Conservation (phyloP, 2,797 vertebrate genomes). For the Coregonus suidteri region DNA sequence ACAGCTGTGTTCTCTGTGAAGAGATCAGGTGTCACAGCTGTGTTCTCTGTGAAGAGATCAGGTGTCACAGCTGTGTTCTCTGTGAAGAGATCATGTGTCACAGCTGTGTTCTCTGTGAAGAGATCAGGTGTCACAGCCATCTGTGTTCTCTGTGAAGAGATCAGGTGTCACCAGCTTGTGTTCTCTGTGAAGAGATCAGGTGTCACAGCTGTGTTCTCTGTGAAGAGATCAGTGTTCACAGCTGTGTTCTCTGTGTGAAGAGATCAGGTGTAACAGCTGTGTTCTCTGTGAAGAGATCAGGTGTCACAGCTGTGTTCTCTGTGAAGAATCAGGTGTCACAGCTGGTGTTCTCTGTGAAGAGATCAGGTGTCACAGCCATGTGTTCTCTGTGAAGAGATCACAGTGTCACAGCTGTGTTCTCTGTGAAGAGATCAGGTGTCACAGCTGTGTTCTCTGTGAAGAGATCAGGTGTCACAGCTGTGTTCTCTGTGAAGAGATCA, state of each 20-base stretch:
- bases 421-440: too few species aligned
- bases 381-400: too few species aligned
- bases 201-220: conserved; percentile 71
- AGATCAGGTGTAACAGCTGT: too few species aligned
- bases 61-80: conserved; percentile 69
- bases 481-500: background rate
- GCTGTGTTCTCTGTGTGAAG: conserved; percentile 63
- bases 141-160: conserved; percentile 59
- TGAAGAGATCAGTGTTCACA: conserved; percentile 53
- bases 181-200: conserved; percentile 48
- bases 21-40: conserved; percentile 58
- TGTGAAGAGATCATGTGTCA: conserved; percentile 46
- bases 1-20: conserved; percentile 69
- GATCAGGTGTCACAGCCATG: too few species aligned
- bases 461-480: too few species aligned
- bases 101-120: conserved; percentile 65
- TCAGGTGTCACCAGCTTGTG: conserved; percentile 66
- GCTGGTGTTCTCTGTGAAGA: too few species aligned
- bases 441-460: too few species aligned
- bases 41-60: conserved; percentile 53
- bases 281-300: too few species aligned
- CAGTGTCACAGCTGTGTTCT: too few species aligned
- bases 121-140: conserved; percentile 59
- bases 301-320: too few species aligned
- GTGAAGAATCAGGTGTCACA: too few species aligned